Evolutionary conservation across 2,113 vertebrate species (phyloP).

Genomic region (Salvelinus namaycush): DNA sequence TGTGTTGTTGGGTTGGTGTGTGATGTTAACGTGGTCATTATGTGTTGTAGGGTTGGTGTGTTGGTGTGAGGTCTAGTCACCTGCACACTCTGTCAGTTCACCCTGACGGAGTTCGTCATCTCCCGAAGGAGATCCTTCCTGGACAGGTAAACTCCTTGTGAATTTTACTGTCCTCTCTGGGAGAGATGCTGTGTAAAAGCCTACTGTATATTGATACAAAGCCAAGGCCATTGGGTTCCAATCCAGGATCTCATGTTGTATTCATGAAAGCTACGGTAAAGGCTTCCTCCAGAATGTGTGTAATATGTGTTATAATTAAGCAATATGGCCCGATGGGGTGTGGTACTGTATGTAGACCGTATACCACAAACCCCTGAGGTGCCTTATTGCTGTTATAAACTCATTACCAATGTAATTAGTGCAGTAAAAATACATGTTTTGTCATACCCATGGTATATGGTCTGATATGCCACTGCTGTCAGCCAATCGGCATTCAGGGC

Average conservation of each 20-base stretch:
- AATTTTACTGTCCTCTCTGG: background rate
- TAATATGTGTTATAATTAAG: no score
- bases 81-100: slow-evolving; percentile 43
- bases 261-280: background rate
- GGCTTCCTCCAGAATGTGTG: background rate
- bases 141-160: slow-evolving; percentile 46
- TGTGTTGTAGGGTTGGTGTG: slow-evolving; percentile 56
- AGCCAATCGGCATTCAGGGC: no score
- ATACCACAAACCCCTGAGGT: no score
- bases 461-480: no score
- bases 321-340: no score
- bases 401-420: no score
- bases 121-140: slow-evolving; percentile 52
- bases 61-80: slow-evolving; percentile 42
- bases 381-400: no score
- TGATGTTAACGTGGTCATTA: background rate
- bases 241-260: background rate
- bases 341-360: no score
- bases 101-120: slow-evolving; percentile 3
- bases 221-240: background rate
- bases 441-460: no score
- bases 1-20: slow-evolving; percentile 58
- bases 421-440: no score
- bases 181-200: background rate
- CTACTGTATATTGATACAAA: background rate